A percentile compares a stretch with the other conserved stretches of the same genome.
Evolutionary conservation across 2,113 vertebrate genomes (phyloP).

Genomic region (Dipodomys spectabilis): DNA sequence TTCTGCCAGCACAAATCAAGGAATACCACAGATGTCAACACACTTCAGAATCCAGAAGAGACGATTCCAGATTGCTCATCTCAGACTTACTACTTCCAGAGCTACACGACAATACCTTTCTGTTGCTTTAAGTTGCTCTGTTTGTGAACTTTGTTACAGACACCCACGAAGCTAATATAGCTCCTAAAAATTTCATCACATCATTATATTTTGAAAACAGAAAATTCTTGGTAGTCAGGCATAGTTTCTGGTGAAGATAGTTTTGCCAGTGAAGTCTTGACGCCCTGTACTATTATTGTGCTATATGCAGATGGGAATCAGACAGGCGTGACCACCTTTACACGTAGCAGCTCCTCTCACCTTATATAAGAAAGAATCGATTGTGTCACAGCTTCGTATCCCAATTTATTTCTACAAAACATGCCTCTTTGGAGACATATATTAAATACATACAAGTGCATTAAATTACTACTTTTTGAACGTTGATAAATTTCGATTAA

Average conservation of each 20-base stretch:
- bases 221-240: neutral
- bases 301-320: neutral
- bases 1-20: neutral
- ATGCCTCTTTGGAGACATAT: neutral
- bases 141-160: neutral
- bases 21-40: neutral
- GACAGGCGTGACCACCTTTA: neutral
- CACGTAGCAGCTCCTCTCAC: neutral
- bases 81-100: neutral
- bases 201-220: slow-evolving; percentile 25
- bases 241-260: neutral
- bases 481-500: neutral
- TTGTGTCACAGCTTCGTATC: neutral
- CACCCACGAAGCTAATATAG: neutral
- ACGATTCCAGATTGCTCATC: neutral
- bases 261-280: neutral
- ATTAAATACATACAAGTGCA: neutral
- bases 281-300: neutral
- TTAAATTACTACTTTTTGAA: neutral
- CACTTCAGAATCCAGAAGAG: neutral
- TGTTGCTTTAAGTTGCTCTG: neutral
- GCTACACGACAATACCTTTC: neutral
- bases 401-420: neutral
- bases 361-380: neutral
- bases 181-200: neutral